Base-by-base conservation (phyloP, 2,113 vertebrate genomes). In the Antennarius striatus region DNA sequence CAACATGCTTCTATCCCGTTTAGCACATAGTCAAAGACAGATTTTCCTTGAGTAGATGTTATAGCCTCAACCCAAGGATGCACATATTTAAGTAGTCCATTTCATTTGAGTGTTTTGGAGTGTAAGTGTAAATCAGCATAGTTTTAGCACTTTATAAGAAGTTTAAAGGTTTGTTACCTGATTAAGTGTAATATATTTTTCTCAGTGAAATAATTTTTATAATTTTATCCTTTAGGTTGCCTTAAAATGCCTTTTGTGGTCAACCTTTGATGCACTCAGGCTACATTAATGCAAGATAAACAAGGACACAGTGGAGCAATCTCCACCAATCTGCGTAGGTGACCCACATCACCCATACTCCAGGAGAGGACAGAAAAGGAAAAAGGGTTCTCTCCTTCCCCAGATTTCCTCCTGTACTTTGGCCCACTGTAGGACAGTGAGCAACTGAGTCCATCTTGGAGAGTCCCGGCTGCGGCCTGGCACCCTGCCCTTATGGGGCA, bases 401-500 rank as follows among this genome's bases (percentile, higher is more conserved):
- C 29, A 8, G 3, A 60, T 58, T 50, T 65, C 62, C 17, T 59
- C 17, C 49, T 42, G 49, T 39, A 22, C 22, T 36, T 54, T 47
- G 58, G 67, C 71, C 43, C 55, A 3, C 36, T 50, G 45, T 75
- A 55, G 55, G 71, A 79, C 64, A 1, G 70, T 68, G 75, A 86
- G 60, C 60, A 52, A 71, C 62, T 55, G 36, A 71, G 62, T 75
- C 80, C 86, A 59, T 78, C 77, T 85, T 82, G 83, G 89, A 84
- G 78, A 72, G 77, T 83, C 86, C 89, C 83, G 86, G 91, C 89
- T 88, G 77, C 73, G 90, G 92, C 93, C 91, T 91, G 90, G 91
- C 85, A 86, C 73, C 85, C 65, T 90, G 94, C 83, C 93, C 96
- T 95, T 97, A 99, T 99, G 98, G 98, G 98, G 94, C 98, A 98